Conservation (phyloP, 2,113 vertebrate species). For the Eclectus roratus region DNA sequence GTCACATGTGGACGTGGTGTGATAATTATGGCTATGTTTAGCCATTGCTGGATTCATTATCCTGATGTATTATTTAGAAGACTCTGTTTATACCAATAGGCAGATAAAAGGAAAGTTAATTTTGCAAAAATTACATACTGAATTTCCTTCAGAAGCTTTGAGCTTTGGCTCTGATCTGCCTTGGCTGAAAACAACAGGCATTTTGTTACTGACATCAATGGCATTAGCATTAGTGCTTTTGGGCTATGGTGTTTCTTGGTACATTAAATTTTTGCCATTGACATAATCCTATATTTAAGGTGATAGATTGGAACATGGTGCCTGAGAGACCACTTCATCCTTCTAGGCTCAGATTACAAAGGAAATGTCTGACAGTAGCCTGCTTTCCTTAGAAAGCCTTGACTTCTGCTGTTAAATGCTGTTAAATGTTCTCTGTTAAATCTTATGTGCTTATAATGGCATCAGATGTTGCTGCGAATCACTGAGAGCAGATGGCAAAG, state of each 20-base stretch:
- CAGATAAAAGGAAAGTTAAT: constrained; percentile 33
- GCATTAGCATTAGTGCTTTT: neutral
- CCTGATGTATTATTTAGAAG: constrained; percentile 32
- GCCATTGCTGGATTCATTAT: neutral
- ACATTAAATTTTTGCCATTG: neutral
- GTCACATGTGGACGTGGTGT: neutral
- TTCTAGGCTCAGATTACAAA: neutral
- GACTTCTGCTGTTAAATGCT: neutral
- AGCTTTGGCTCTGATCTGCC: neutral
- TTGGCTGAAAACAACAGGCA: neutral
- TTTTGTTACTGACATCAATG: neutral
- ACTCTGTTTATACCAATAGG: neutral
- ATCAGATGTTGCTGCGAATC: neutral
- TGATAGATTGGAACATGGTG: neutral
- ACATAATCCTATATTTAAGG: neutral
- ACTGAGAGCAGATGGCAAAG: constrained; percentile 17
- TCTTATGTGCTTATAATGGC: neutral
- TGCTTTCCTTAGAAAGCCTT: neutral
- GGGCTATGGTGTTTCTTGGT: neutral
- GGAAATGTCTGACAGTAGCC: neutral
- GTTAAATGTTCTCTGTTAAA: neutral
- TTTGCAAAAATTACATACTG: neutral
- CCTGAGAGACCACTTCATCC: neutral
- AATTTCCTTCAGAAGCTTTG: neutral
- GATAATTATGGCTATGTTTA: neutral